Evolutionary conservation across 2,113 vertebrate species (phyloP).

Genomic region (Myocastor coypus): DNA sequence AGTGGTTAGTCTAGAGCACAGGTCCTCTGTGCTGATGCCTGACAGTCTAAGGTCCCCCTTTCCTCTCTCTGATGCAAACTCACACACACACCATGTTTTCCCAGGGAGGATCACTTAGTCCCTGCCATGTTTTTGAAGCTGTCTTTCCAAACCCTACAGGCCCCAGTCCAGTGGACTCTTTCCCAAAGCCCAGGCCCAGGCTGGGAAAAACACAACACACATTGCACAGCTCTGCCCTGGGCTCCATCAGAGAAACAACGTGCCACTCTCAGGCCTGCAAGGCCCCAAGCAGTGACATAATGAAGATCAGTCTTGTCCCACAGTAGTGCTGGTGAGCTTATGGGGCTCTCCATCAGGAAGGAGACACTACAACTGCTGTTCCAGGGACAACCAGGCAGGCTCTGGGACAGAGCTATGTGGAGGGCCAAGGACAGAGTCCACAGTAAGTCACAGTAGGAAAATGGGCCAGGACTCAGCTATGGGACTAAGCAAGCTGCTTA

Average conservation of each 20-base stretch:
- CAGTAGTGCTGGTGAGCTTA: not conserved
- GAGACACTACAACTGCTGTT: not conserved
- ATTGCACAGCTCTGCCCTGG: not conserved
- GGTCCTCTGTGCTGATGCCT: not conserved
- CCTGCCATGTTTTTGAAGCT: not conserved
- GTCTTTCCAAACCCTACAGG: constrained; percentile 8
- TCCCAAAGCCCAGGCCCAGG: constrained; percentile 31
- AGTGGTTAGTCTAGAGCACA: not conserved
- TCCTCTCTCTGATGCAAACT: not conserved
- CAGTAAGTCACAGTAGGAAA: not conserved
- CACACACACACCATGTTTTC: not conserved
- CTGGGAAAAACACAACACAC: constrained; percentile 34
- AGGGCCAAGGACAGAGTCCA: not conserved
- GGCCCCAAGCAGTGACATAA: not conserved
- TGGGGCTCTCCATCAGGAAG: not conserved
- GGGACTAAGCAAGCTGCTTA: not conserved
- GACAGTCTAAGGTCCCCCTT: not conserved
- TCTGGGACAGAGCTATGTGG: not conserved
- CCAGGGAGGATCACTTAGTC: not conserved
- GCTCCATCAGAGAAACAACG: not conserved
- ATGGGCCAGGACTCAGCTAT: not conserved
- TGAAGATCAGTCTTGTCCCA: not conserved
- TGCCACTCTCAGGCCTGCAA: not conserved
- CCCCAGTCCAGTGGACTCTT: not conserved
- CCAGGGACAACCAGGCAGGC: not conserved